Percentiles rank a stretch among this genome's conserved stretches.
These are phyloP conservation scores for Trogon melanurus DNA, from an alignment of 2,113 vertebrate species.

Conservation along the genomic window DNA sequence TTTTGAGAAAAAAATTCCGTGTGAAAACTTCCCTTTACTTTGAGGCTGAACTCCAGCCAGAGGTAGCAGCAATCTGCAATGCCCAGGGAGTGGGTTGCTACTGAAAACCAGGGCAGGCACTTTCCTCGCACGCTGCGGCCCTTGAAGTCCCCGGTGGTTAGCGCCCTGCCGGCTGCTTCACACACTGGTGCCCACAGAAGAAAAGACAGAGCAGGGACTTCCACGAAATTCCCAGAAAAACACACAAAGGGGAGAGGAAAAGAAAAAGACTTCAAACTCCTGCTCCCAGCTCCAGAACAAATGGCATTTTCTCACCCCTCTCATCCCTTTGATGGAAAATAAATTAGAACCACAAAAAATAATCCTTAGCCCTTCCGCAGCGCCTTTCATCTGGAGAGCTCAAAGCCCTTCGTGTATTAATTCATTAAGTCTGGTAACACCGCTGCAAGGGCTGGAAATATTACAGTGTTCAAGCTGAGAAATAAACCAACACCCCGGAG, in stretches of 20 bases:
- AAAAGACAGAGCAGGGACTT: neutral
- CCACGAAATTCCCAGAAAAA: neutral
- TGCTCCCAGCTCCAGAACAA: constrained; percentile 45
- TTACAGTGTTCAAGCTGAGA: neutral
- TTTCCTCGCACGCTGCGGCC: neutral
- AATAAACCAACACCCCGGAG: neutral
- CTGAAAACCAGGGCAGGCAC: neutral
- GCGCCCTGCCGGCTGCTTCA: neutral
- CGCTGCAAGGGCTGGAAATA: neutral
- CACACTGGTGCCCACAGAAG: neutral
- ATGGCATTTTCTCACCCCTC: constrained; percentile 49
- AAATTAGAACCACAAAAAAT: constrained; percentile 56
- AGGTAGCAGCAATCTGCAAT: neutral
- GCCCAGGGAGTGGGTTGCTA: neutral
- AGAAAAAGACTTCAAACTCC: neutral
- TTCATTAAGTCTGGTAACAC: constrained; percentile 6
- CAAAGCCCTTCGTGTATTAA: constrained; percentile 2
- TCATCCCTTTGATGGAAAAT: constrained; percentile 58
- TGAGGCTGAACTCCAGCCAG: accelerated
- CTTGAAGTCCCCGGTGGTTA: neutral
- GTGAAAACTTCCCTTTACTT: neutral
- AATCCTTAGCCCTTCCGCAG: neutral
- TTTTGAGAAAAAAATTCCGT: neutral
- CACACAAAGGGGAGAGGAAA: neutral
- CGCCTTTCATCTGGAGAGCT: constrained; percentile 24